Evolutionary conservation across 1,140 invertebrate species (phyloP).

Genomic region (Drosophila arizonae): DNA sequence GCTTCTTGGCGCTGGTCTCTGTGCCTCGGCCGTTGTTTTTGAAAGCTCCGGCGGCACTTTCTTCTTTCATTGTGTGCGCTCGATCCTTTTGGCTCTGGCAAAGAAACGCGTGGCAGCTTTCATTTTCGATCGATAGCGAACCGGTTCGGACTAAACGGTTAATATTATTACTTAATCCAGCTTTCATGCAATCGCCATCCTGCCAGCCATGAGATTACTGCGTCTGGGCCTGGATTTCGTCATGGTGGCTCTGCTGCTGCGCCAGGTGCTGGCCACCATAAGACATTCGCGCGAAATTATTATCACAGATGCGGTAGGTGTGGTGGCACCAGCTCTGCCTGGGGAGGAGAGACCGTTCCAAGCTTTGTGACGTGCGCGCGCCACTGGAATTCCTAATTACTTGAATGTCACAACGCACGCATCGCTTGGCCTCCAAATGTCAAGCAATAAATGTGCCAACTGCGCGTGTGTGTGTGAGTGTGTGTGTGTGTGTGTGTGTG

Average conservation of each 20-base stretch:
- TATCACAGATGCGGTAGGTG: slow-evolving; percentile 81
- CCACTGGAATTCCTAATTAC: slow-evolving; percentile 66
- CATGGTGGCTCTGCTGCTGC: slow-evolving; percentile 52
- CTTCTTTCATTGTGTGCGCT: slow-evolving; percentile 41
- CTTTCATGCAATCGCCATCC: slow-evolving; percentile 69
- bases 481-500: slow-evolving; percentile 21
- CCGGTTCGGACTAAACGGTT: slow-evolving; percentile 61
- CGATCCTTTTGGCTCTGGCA: slow-evolving; percentile 47
- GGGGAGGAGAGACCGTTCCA: neutral
- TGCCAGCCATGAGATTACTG: slow-evolving; percentile 65
- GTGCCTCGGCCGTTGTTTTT: slow-evolving; percentile 34
- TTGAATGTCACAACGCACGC: slow-evolving; percentile 76
- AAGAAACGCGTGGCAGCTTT: slow-evolving; percentile 12
- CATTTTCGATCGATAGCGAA: slow-evolving; percentile 53
- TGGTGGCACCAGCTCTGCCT: neutral
- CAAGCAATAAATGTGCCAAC: slow-evolving; percentile 72
- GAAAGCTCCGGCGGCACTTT: slow-evolving; percentile 46
- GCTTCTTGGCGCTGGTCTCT: slow-evolving; percentile 47
- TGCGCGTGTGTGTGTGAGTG: slow-evolving; percentile 21
- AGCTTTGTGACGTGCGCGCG: slow-evolving; percentile 24
- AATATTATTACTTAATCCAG: slow-evolving; percentile 62
- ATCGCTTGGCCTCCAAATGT: slow-evolving; percentile 77
- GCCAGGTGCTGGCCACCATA: slow-evolving; percentile 58
- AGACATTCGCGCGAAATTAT: slow-evolving; percentile 77
- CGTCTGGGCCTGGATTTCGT: slow-evolving; percentile 49